Base-by-base conservation (phyloP, 1,140 invertebrate genomes). In the Hycleus cichorii region DNA sequence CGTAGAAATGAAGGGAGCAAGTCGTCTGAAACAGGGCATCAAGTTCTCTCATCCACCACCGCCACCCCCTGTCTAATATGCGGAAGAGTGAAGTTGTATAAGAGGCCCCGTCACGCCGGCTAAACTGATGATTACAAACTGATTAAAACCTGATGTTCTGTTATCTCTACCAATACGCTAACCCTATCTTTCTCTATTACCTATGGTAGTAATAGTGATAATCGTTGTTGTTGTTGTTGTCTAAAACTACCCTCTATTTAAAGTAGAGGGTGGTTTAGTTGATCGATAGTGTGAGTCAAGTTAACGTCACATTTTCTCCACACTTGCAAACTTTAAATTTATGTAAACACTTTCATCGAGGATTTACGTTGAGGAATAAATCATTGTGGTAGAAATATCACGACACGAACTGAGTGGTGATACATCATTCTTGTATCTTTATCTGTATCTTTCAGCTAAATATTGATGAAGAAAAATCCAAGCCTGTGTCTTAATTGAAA, bases 81-180 rank as follows among this genome's bases (percentile, higher is more conserved):
- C 63, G 57, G 60, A 63, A 62, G 65, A 57, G 49, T 45, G 44
- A 54, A 49, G 55, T 62, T 60, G 47, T 53, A 57, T 59, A 65
- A 66, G 64, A 67, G 62, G 7, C 58, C 50, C 63, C 63, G 60
- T 63, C 67, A 70, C 66, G 67, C 63, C 64, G 65, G 63, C 67
- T 69, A 69, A 69, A 67, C 67, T 57, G 63, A 65, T 67, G 65
- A 69, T 66, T 67, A 67, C 65, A 58, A 65, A 65, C 64, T 68
- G 66, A 68, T 68, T 68, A 68, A 68, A 66, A 62, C 50, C 59
- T 60, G 57, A 61, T 18, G 18, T 59, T 49, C 58, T 63, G 62
- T 62, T 66, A 66, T 62, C 60, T 52, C 47, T 44, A 64, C 32
- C 32, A 32, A 32, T 32, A 32, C 32, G 32, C 7, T 32, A 7